Evolutionary conservation across 2,113 vertebrate genomes (phyloP), one percentile per base, ranked within the genome.

Genomic region (Eulemur macaco): DNA sequence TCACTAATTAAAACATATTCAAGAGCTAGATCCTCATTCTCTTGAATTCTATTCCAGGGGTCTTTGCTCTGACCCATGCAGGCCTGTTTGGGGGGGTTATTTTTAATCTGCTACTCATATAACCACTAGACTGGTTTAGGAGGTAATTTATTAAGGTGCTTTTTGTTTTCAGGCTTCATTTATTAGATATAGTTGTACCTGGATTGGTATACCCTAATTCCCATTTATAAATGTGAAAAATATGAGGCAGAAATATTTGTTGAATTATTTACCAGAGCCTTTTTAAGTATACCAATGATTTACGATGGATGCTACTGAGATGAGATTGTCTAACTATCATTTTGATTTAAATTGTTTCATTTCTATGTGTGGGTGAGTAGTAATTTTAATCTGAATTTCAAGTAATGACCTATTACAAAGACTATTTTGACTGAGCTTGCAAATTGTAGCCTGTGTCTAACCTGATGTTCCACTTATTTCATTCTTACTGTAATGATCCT

Each of bases 341-440:
- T 92, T 94, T 45, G 45, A 56, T 89, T 93, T 94, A 94, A 88
- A 58, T 88, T 60, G 52, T 91, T 64, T 92, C 21, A 42, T 92
- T 66, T 58, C 47, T 58, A 34, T 21, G 8, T 27, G 18, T 58
- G 50, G 3, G 2, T 39, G 69, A 86, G 50, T 20, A 83, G 45
- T 47, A 90, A 88, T 87, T 92, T 78, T 92, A 89, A 86, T 92
- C 83, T 96, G 87, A 88, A 95, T 92, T 97, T 92, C 76, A 97
- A 90, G 66, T 52, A 89, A 83, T 42, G 45, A 58, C 25, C 2
- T 31, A 42, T 58, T 45, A 54, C 66, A 47, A 82, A 91, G 60
- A 9, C 64, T 77, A 12, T 78, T 92, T 77, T 52, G 69, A 80
- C 58, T 81, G 52, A 90, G 45, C 39, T 78, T 94, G 60, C 8